phyloP scores from a whole-genome alignment of 2,888 invertebrate species.

The Drosophila buzzatii region DNA sequence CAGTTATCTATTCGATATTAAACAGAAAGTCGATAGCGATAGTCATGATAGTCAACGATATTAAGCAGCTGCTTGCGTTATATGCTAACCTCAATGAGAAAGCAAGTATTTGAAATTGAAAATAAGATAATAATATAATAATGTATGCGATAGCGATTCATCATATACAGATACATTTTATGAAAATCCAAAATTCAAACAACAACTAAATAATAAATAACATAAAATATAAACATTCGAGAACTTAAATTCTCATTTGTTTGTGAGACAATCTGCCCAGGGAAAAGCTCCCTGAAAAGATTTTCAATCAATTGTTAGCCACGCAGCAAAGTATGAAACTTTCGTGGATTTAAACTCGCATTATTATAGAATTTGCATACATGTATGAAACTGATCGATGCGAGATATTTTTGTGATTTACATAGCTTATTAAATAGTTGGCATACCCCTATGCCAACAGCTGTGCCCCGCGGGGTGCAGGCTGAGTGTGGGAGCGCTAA shows the following conservation, averaged over 20 bases:
- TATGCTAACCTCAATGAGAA: too few species aligned
- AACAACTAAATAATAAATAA: too few species aligned
- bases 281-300: not conserved
- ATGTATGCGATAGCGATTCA: too few species aligned
- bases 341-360: not conserved
- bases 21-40: not conserved
- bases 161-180: too few species aligned
- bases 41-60: too few species aligned
- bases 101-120: too few species aligned
- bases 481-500: conserved; percentile 44
- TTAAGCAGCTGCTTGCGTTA: too few species aligned
- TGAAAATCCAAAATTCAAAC: too few species aligned
- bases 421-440: conserved; percentile 52
- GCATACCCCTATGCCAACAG: conserved; percentile 20
- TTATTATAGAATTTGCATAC: conserved; percentile 18
- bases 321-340: not conserved
- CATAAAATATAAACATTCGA: not conserved
- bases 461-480: not conserved
- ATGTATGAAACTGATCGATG: conserved; percentile 8
- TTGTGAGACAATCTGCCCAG: not conserved
- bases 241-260: not conserved
- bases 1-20: too few species aligned
- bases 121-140: too few species aligned
- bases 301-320: not conserved
- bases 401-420: conserved; percentile 24